phyloP scores from a whole-genome alignment of 2,113 vertebrate species.

The Gallinago paraguaiae region DNA sequence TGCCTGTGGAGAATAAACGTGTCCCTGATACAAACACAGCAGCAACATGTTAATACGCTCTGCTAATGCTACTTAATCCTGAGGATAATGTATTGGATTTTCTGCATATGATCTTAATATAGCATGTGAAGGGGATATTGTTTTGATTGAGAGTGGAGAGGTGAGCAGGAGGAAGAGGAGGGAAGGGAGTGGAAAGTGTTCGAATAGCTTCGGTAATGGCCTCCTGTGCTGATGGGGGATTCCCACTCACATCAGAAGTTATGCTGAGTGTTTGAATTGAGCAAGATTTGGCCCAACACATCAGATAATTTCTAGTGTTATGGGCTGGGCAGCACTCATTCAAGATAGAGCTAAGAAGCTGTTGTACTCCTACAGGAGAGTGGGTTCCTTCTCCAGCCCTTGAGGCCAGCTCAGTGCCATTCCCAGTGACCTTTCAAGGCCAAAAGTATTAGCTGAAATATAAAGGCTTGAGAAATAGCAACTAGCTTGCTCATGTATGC shows the following conservation, averaged over 20 bases:
- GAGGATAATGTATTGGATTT: constrained; percentile 32
- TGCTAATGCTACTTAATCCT: constrained; percentile 33
- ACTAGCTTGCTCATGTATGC: neutral
- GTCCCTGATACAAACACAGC: neutral
- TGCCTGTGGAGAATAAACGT: neutral
- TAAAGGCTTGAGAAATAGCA: neutral
- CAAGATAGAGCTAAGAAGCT: neutral
- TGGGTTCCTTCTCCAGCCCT: neutral
- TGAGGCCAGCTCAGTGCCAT: neutral
- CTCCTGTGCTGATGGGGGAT: neutral
- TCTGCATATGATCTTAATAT: constrained; percentile 10
- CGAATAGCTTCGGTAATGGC: neutral
- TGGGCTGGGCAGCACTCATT: neutral
- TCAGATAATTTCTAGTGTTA: neutral
- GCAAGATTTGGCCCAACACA: neutral
- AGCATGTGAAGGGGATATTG: neutral
- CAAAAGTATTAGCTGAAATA: neutral
- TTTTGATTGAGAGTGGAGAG: neutral
- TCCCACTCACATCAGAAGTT: neutral
- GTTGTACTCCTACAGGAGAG: neutral
- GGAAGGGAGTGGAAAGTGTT: neutral
- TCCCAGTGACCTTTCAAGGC: neutral
- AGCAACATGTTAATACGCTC: neutral
- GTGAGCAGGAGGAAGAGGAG: neutral
- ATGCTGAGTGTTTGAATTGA: neutral